A percentile compares a stretch with the other conserved stretches of the same genome.
Conservation (phyloP, 1,140 invertebrate genomes). For the Drosophila sproati region DNA sequence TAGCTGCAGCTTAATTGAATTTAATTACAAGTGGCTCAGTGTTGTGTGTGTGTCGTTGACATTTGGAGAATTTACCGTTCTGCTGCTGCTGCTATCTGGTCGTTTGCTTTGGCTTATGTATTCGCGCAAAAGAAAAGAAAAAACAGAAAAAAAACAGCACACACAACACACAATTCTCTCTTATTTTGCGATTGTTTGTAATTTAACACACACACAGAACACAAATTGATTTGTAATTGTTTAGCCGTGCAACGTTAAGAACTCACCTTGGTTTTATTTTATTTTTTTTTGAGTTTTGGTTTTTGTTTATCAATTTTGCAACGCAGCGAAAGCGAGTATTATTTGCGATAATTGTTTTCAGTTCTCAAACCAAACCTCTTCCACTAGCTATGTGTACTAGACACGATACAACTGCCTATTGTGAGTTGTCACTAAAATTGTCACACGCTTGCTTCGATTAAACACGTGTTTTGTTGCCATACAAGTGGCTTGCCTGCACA, state of each 20-base stretch:
- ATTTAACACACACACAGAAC: slow-evolving; percentile 2
- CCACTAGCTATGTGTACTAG: slow-evolving; percentile 49
- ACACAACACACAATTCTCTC: slow-evolving; percentile 29
- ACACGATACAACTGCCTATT: slow-evolving; percentile 52
- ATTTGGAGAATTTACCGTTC: slow-evolving; percentile 57
- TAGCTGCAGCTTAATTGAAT: slow-evolving; percentile 59
- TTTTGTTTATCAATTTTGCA: slow-evolving; percentile 51
- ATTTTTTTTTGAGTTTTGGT: slow-evolving; percentile 2
- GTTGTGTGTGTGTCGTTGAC: slow-evolving; percentile 41
- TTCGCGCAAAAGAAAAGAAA: slow-evolving; percentile 37
- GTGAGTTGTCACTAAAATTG: slow-evolving; percentile 27
- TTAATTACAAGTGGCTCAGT: slow-evolving; percentile 52
- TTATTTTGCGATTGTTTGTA: slow-evolving; percentile 24
- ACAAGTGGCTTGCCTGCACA: background rate
- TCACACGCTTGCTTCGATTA: slow-evolving; percentile 33
- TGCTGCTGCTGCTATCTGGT: slow-evolving; percentile 34
- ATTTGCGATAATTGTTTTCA: slow-evolving; percentile 65
- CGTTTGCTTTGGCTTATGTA: slow-evolving; percentile 52
- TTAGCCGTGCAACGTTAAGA: background rate
- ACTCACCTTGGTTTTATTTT: slow-evolving; percentile 56
- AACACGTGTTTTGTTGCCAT: background rate
- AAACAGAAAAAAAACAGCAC: slow-evolving; percentile 27
- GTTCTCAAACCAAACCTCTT: slow-evolving; percentile 46
- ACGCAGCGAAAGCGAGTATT: slow-evolving; percentile 48
- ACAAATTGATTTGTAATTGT: slow-evolving; percentile 1